Percentiles rank a stretch among this genome's conserved stretches.
Conservation (phyloP, 2,113 vertebrate genomes). For the Cavia porcellus region DNA sequence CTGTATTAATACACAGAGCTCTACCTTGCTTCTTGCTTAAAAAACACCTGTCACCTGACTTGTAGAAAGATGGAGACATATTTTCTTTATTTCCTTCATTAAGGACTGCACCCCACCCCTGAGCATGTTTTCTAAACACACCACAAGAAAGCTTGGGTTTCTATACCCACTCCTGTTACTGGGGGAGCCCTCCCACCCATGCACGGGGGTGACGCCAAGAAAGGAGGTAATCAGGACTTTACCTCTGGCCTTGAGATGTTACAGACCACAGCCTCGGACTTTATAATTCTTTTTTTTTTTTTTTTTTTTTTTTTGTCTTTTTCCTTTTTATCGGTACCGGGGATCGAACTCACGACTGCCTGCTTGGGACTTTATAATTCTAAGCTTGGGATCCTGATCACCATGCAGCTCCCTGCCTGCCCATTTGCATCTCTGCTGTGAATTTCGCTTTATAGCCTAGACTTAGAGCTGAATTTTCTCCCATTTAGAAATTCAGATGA, state of each 20-base stretch:
- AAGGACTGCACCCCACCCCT: background rate
- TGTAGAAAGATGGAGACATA: background rate
- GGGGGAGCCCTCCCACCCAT: too few species aligned
- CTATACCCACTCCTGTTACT: background rate
- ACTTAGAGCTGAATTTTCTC: background rate
- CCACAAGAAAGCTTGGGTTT: background rate
- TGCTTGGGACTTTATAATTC: too few species aligned
- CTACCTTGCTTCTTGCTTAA: background rate
- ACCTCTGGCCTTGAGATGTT: background rate
- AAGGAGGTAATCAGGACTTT: background rate
- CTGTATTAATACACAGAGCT: background rate
- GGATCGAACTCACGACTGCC: too few species aligned
- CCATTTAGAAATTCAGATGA: background rate
- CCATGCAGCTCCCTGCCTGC: background rate
- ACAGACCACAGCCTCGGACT: background rate
- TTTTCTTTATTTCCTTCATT: background rate
- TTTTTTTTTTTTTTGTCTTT: too few species aligned
- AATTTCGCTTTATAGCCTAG: background rate
- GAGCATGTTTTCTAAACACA: background rate
- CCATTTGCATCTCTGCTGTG: background rate
- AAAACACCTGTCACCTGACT: slow-evolving; percentile 11
- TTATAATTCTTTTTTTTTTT: too few species aligned
- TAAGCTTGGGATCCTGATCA: background rate
- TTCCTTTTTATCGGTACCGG: too few species aligned
- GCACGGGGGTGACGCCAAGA: background rate